phyloP scores from a whole-genome alignment of 2,113 vertebrate genomes.

The Crotalus tigris region DNA sequence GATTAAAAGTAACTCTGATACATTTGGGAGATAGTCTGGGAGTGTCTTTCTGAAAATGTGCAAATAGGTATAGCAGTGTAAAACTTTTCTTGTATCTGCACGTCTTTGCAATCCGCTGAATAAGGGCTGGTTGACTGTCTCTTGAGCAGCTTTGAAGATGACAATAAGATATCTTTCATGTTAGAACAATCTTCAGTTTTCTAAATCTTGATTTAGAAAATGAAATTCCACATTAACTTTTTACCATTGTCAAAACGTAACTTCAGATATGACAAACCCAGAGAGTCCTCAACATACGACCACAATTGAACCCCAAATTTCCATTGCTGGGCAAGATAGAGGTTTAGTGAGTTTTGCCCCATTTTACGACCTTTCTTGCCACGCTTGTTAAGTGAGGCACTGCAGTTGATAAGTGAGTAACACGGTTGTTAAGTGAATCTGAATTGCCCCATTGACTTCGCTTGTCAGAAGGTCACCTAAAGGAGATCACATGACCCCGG shows the following conservation, averaged over 20 bases:
- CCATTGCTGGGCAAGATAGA: background rate
- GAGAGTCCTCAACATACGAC: background rate
- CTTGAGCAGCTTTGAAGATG: background rate
- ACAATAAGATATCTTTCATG: background rate
- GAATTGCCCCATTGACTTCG: background rate
- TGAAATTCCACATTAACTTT: background rate
- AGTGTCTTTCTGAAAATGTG: background rate
- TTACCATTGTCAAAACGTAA: background rate
- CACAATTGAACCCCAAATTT: background rate
- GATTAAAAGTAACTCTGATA: background rate
- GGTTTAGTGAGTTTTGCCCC: background rate
- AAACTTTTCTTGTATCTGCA: background rate
- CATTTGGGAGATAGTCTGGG: background rate
- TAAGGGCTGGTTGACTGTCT: background rate
- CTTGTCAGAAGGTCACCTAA: background rate
- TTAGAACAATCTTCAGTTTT: slow-evolving; percentile 14
- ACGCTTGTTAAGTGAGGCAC: background rate
- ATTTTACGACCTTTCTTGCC: background rate
- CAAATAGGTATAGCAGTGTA: slow-evolving; percentile 14
- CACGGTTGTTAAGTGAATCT: background rate
- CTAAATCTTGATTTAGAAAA: slow-evolving; percentile 11
- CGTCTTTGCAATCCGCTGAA: background rate
- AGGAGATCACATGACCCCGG: background rate
- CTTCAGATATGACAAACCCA: background rate
- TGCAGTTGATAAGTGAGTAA: background rate